Evolutionary conservation across 2,888 invertebrate genomes (phyloP).

Genomic region (Mechanitis messenoides): DNA sequence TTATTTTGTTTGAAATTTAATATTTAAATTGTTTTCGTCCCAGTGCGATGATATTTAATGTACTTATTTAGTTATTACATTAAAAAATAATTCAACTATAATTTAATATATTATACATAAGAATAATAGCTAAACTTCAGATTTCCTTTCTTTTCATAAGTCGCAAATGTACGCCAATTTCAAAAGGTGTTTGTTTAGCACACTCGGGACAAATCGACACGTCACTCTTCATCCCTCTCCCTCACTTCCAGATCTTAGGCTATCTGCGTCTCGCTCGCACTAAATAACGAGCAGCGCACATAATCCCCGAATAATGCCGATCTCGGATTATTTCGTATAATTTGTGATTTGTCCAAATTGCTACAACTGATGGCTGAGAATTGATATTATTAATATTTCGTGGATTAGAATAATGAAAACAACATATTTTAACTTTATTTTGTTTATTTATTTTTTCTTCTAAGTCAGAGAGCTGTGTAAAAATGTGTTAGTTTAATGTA

Average conservation of each 20-base stretch:
- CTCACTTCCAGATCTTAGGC: slow-evolving; percentile 24
- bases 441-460: too few relatives aligned
- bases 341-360: slow-evolving; percentile 28
- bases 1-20: background rate
- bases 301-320: slow-evolving; percentile 46
- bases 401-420: background rate
- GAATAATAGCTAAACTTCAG: background rate
- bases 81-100: too few relatives aligned
- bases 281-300: slow-evolving; percentile 45
- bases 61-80: too few relatives aligned
- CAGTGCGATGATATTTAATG: too few relatives aligned
- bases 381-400: slow-evolving; percentile 23
- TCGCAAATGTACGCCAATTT: slow-evolving; percentile 21
- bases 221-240: slow-evolving; percentile 40
- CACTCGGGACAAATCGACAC: slow-evolving; percentile 51
- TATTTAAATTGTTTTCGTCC: background rate
- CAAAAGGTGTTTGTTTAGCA: slow-evolving; percentile 47
- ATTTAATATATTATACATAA: too few relatives aligned
- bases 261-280: slow-evolving; percentile 37
- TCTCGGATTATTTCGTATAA: slow-evolving; percentile 28
- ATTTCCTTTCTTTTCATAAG: background rate
- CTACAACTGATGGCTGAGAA: slow-evolving; percentile 20
- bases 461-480: too few relatives aligned
- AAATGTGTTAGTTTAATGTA: too few relatives aligned
- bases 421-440: too few relatives aligned